Evolutionary conservation across 2,797 vertebrate species (phyloP).

Genomic region (Gallinago stenura): DNA sequence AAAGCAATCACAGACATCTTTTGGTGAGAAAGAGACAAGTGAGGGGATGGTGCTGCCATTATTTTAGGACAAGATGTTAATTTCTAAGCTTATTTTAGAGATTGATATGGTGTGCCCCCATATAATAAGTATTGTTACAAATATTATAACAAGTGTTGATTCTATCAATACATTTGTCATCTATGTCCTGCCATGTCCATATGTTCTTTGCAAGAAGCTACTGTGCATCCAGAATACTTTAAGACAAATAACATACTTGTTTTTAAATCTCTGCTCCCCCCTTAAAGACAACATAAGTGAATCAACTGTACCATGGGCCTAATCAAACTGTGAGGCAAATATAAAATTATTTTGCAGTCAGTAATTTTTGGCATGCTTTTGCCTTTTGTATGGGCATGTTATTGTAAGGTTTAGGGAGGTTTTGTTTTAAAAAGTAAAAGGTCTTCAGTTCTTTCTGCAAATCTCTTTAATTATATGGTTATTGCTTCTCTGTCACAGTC

Average conservation of each 20-base stretch:
- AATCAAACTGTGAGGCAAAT: neutral
- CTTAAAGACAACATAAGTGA: neutral
- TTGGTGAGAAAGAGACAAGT: neutral
- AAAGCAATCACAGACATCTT: neutral
- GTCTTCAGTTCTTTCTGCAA: neutral
- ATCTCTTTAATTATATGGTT: constrained; percentile 7
- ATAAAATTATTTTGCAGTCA: neutral
- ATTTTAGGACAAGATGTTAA: neutral
- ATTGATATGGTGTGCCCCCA: fast-evolving
- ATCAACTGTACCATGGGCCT: neutral
- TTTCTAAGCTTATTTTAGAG: neutral
- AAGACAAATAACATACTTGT: neutral
- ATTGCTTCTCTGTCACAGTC: constrained; percentile 39
- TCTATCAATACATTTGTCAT: neutral
- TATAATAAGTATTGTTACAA: neutral
- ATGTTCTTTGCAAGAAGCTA: neutral
- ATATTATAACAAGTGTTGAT: neutral
- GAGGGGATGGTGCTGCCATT: neutral
- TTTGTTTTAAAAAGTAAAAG: neutral
- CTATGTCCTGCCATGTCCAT: neutral
- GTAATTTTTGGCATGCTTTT: neutral
- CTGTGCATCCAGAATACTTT: neutral
- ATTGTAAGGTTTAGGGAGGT: neutral
- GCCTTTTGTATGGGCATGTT: neutral
- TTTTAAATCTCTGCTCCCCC: neutral